Conservation (phyloP, 2,113 vertebrate species). For the Aviceda subcristata region DNA sequence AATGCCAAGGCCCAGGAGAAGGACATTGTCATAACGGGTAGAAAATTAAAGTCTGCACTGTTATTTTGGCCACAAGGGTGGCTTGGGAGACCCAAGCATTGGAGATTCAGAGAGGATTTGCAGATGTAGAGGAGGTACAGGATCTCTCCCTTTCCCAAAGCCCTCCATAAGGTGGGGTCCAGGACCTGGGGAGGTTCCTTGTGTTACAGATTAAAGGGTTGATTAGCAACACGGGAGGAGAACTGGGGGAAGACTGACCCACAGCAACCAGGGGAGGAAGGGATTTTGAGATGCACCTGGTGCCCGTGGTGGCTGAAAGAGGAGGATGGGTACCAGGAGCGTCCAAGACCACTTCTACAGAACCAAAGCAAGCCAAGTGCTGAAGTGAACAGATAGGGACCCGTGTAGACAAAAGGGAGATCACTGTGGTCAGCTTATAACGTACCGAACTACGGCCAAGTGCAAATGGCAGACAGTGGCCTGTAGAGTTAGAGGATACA, state of each 20-base stretch:
- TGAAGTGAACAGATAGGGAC: neutral
- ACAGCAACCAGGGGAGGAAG: fast-evolving
- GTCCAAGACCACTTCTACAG: too few relatives aligned
- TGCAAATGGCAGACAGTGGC: neutral
- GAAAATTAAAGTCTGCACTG: neutral
- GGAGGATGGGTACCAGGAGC: neutral
- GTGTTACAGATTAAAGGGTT: neutral
- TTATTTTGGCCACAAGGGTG: neutral
- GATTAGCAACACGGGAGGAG: neutral
- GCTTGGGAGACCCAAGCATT: fast-evolving
- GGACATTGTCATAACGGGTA: fast-evolving
- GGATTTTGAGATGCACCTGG: neutral
- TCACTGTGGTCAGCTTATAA: neutral
- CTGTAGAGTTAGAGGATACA: neutral
- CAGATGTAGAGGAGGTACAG: neutral
- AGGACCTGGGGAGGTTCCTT: neutral
- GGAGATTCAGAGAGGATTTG: neutral
- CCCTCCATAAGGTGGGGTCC: neutral
- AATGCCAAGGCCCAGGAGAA: neutral
- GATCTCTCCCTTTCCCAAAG: neutral
- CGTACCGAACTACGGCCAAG: neutral
- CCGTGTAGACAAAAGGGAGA: neutral
- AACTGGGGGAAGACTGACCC: neutral
- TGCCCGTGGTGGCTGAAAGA: fast-evolving
- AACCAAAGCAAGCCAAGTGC: neutral